Conservation (phyloP, 2,888 invertebrate genomes). For the Cheilosia vernalis region DNA sequence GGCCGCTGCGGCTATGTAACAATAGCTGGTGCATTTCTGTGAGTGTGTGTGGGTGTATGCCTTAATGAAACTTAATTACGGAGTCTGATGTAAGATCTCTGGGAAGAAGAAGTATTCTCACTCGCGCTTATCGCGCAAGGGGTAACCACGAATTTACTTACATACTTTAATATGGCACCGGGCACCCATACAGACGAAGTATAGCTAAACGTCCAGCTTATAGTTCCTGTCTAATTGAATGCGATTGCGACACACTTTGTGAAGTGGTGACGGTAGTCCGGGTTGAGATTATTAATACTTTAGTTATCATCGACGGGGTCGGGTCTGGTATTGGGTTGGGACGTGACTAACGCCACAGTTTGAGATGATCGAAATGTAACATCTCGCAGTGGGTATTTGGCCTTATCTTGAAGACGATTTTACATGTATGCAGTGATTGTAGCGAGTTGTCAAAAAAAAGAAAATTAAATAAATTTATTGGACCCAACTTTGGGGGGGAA, state of each 20-base stretch:
- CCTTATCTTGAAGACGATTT: background rate
- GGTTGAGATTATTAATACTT: slow-evolving; percentile 48
- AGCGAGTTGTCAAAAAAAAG: slow-evolving; percentile 10
- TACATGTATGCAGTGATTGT: background rate
- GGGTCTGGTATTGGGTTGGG: slow-evolving; percentile 15
- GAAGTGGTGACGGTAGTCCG: slow-evolving; percentile 56
- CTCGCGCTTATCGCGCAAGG: slow-evolving; percentile 33
- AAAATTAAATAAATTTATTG: slow-evolving; percentile 47
- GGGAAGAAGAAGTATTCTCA: slow-evolving; percentile 13
- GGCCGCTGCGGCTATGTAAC: slow-evolving; percentile 8
- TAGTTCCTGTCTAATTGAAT: slow-evolving; percentile 55
- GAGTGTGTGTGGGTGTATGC: slow-evolving; percentile 37
- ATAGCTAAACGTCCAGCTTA: slow-evolving; percentile 13
- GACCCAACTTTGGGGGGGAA: background rate
- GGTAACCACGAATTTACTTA: slow-evolving; percentile 7
- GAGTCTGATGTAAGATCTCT: slow-evolving; percentile 67
- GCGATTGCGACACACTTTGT: slow-evolving; percentile 36
- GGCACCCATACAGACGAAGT: background rate
- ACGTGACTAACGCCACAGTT: slow-evolving; percentile 51
- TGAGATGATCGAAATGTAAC: slow-evolving; percentile 13
- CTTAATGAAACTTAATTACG: slow-evolving; percentile 52
- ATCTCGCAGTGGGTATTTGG: slow-evolving; percentile 24
- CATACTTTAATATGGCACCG: background rate
- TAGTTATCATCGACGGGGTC: slow-evolving; percentile 42
- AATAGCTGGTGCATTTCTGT: background rate